These are phyloP conservation scores for Chlorospingus flavigularis DNA, from an alignment of 2,797 vertebrate species.

Conservation along the genomic window DNA sequence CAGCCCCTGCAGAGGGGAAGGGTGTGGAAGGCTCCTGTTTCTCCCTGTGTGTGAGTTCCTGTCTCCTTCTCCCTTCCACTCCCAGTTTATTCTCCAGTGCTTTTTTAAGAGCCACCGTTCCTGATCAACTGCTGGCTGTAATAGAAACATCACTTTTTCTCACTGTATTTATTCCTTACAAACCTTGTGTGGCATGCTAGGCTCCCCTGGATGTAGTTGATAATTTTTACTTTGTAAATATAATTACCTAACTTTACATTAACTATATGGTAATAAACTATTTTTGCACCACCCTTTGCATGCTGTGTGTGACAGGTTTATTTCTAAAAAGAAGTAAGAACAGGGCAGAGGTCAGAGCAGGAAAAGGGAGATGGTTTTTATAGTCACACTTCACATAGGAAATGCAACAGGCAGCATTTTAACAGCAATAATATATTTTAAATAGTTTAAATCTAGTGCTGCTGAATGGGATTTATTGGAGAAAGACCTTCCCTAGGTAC, in stretches of 20 bases:
- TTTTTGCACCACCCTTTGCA: conserved; percentile 80
- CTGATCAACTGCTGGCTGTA: conserved; percentile 25
- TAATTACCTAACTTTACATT: conserved; percentile 77
- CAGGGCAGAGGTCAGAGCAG: neutral
- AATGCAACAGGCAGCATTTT: neutral
- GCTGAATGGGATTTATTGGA: neutral
- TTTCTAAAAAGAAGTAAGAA: neutral
- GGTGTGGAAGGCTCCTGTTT: neutral
- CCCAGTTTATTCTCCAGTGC: neutral
- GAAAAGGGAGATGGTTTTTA: neutral
- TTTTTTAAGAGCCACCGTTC: conserved; percentile 31
- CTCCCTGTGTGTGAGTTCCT: neutral
- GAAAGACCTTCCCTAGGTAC: neutral
- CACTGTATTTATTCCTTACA: conserved; percentile 74
- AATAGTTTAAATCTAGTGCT: neutral
- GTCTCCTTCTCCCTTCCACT: neutral
- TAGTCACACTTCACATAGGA: neutral
- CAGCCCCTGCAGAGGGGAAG: neutral
- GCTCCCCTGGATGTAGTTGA: conserved; percentile 73
- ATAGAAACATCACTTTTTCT: conserved; percentile 47
- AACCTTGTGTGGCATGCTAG: conserved; percentile 63
- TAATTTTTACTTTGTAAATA: conserved; percentile 81
- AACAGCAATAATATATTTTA: neutral
- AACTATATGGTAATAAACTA: conserved; percentile 81
- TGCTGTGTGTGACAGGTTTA: neutral